These are phyloP conservation scores for Turritopsis rubra DNA, from an alignment of 30 jellyfish, hydroid and myxozoan species.

Conservation along the genomic window DNA sequence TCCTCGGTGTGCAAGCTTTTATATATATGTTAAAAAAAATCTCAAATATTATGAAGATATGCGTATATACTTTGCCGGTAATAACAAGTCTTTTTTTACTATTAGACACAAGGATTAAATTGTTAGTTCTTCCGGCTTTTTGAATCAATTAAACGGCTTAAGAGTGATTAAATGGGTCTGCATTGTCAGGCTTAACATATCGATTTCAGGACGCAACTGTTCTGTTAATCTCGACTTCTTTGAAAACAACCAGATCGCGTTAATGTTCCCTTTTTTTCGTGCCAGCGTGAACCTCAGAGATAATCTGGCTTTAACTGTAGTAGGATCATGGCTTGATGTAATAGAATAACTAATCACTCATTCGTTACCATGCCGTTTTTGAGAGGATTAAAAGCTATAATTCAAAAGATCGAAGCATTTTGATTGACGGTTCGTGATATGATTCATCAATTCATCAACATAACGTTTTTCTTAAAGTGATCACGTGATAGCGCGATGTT, in stretches of 20 bases:
- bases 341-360: not conserved
- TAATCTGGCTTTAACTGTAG: not conserved
- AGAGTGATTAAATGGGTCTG: not conserved
- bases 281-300: not conserved
- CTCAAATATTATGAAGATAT: not conserved
- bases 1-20: not conserved
- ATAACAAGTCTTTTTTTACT: not conserved
- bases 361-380: not conserved
- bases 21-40: too few relatives aligned
- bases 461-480: not conserved
- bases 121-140: not conserved
- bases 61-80: not conserved
- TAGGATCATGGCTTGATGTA: not conserved
- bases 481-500: not conserved
- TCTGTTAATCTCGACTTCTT: not conserved
- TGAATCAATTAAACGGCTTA: not conserved
- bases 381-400: not conserved
- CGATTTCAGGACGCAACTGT: not conserved
- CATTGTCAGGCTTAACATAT: not conserved
- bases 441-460: not conserved
- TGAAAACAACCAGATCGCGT: not conserved
- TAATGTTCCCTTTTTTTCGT: not conserved
- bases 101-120: not conserved
- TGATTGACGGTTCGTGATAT: not conserved
- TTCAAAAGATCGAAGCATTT: not conserved